These are phyloP conservation scores for Lagothrix lagotricha DNA, from an alignment of 2,797 vertebrate genomes.

Conservation along the genomic window DNA sequence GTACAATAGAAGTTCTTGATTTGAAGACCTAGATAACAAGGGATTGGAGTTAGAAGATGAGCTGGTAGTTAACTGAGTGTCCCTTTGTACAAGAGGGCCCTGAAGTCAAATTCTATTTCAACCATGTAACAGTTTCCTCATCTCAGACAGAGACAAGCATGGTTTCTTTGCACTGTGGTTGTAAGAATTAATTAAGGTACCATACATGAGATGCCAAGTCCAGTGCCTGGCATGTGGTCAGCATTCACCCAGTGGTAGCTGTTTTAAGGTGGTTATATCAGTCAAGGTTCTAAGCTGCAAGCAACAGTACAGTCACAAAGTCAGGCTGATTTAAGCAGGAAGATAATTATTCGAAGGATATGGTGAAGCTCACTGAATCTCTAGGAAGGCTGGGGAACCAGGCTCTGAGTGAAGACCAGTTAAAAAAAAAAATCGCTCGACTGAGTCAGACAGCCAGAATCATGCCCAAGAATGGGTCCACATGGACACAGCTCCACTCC, in stretches of 20 bases:
- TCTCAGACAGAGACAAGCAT: not conserved
- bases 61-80: not conserved
- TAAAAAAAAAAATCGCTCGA: not conserved
- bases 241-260: not conserved
- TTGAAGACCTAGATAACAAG: not conserved
- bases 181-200: not conserved
- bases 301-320: not conserved
- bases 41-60: not conserved
- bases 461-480: too few relatives aligned
- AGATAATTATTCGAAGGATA: not conserved
- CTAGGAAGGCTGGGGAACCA: not conserved
- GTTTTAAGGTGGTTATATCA: not conserved
- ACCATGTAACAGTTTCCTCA: not conserved
- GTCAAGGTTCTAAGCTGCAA: not conserved
- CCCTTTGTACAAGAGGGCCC: not conserved
- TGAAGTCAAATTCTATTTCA: not conserved
- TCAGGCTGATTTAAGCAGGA: not conserved
- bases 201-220: not conserved
- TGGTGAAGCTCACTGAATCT: not conserved
- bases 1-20: not conserved
- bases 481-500: accelerated
- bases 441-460: not conserved
- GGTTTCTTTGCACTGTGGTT: not conserved
- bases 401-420: not conserved
- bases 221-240: not conserved